These are phyloP conservation scores for Belonocnema kinseyi DNA, from an alignment of 1,140 invertebrate genomes.

Conservation along the genomic window DNA sequence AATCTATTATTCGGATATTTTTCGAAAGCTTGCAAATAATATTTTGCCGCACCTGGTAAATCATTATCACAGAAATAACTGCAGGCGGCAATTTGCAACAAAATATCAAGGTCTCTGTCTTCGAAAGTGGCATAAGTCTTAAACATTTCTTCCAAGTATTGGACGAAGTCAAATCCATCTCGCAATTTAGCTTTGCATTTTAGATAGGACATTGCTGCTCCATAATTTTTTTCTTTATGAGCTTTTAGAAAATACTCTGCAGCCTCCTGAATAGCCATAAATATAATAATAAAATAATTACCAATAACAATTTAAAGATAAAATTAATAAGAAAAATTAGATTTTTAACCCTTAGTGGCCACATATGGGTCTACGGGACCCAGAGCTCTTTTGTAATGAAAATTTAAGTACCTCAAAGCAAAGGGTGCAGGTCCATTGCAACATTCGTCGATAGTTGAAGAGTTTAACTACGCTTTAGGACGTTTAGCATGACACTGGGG, in stretches of 20 bases:
- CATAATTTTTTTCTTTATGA: neutral
- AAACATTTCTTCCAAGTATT: conserved; percentile 14
- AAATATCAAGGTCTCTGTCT: neutral
- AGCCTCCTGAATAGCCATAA: conserved; percentile 12
- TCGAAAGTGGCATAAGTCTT: neutral
- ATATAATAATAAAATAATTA: neutral
- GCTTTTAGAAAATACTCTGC: conserved; percentile 14
- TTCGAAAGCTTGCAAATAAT: conserved; percentile 34
- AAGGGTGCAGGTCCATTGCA: too few relatives aligned
- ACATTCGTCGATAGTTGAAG: too few relatives aligned
- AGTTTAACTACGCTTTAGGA: too few relatives aligned
- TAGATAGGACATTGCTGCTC: neutral
- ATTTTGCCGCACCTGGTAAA: neutral
- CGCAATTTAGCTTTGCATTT: neutral
- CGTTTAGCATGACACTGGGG: too few relatives aligned
- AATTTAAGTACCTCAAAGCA: too few relatives aligned
- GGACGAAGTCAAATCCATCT: neutral
- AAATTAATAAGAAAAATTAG: too few relatives aligned
- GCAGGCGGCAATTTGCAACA: conserved; percentile 7
- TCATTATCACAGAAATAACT: conserved; percentile 24
- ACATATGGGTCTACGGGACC: too few relatives aligned
- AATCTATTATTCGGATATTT: neutral
- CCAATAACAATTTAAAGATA: too few relatives aligned
- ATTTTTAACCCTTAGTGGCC: too few relatives aligned
- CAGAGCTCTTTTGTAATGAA: too few relatives aligned